Percentiles rank a stretch among this genome's conserved stretches.
These are phyloP conservation scores for Porites cylindrica DNA, from an alignment of 92 coral and sea anemone species.

Conservation along the genomic window DNA sequence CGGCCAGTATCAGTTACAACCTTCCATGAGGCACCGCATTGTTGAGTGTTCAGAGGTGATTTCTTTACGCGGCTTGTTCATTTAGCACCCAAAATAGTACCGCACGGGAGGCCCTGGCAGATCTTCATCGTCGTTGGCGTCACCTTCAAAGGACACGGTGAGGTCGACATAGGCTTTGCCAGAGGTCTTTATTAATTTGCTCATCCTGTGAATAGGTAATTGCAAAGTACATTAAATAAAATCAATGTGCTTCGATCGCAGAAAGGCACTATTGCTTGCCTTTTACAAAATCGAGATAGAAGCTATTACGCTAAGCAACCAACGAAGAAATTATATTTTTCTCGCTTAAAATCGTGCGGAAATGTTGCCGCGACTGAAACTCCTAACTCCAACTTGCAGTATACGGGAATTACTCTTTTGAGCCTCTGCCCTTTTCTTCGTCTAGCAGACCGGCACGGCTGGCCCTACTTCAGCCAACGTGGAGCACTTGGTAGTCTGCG, in stretches of 20 bases:
- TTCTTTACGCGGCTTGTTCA: neutral
- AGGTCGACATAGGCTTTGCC: constrained; percentile 85
- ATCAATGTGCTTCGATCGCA: neutral
- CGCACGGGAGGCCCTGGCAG: constrained; percentile 94
- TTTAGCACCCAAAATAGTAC: constrained; percentile 66
- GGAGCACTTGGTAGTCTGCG: no score
- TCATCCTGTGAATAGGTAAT: constrained; percentile 51
- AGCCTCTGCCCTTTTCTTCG: no score
- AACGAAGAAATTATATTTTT: no score
- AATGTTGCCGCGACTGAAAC: no score
- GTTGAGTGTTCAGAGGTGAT: neutral
- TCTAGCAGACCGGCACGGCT: no score
- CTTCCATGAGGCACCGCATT: neutral
- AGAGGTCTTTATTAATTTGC: constrained; percentile 76
- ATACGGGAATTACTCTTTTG: no score
- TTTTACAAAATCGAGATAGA: no score
- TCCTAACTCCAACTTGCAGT: no score
- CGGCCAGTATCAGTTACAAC: neutral
- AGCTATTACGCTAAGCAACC: no score
- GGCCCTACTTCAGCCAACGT: no score
- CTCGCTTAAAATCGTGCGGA: no score
- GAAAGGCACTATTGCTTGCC: no score
- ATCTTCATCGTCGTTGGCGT: constrained; percentile 91
- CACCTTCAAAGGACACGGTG: constrained; percentile 86
- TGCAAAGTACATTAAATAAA: neutral